Evolutionary conservation across 2,888 invertebrate species (phyloP).

Genomic region (Apomyelois bistriatella): DNA sequence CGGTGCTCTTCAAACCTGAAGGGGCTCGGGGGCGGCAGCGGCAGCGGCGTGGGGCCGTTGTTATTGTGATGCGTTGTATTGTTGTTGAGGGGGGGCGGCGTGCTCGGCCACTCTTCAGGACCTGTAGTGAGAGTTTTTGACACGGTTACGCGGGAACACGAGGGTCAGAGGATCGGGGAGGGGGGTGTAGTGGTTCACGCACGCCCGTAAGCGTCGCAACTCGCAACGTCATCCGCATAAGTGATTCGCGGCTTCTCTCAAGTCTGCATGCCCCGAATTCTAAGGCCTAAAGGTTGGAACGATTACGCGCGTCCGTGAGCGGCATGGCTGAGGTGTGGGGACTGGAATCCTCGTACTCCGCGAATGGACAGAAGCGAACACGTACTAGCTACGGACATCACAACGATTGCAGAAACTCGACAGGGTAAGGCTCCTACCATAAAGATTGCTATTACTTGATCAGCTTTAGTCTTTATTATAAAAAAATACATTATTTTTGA

Average conservation of each 20-base stretch:
- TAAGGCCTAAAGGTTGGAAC: conserved; percentile 43
- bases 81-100: conserved; percentile 77
- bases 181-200: conserved; percentile 37
- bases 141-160: conserved; percentile 84
- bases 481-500: too few relatives aligned
- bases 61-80: conserved; percentile 78
- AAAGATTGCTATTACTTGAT: conserved; percentile 27
- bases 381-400: conserved; percentile 64
- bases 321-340: conserved; percentile 56
- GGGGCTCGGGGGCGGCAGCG: conserved; percentile 79
- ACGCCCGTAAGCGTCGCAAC: conserved; percentile 58
- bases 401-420: conserved; percentile 24
- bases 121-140: conserved; percentile 60
- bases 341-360: conserved; percentile 63
- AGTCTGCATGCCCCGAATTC: conserved; percentile 50
- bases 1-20: conserved; percentile 91
- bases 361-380: conserved; percentile 65
- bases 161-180: conserved; percentile 84
- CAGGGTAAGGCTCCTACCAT: not conserved
- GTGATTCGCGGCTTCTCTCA: conserved; percentile 51
- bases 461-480: conserved; percentile 7
- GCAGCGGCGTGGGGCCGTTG: conserved; percentile 72
- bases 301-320: conserved; percentile 68
- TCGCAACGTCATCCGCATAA: conserved; percentile 45
- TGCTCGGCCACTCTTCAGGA: conserved; percentile 74